Conservation (phyloP, 2,888 invertebrate species). For the Andrena marginata region DNA sequence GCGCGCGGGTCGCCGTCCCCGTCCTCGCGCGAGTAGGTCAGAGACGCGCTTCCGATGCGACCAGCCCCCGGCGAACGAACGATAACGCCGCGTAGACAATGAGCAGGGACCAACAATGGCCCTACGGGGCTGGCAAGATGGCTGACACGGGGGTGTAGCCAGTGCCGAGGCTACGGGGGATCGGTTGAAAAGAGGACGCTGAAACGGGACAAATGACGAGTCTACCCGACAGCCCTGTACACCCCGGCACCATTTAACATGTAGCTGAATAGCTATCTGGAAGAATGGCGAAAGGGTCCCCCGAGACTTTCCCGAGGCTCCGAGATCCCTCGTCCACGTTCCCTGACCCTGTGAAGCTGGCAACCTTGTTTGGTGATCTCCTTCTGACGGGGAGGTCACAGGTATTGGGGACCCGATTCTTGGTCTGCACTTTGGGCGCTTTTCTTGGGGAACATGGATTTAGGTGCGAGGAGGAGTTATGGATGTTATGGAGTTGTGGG, state of each 20-base stretch:
- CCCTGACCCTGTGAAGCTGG: background rate
- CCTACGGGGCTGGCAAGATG: slow-evolving; percentile 61
- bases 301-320: slow-evolving; percentile 60
- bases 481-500: too few species aligned
- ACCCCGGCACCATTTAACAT: slow-evolving; percentile 78
- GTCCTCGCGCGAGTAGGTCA: slow-evolving; percentile 53
- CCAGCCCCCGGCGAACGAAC: slow-evolving; percentile 52
- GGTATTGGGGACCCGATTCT: too few species aligned
- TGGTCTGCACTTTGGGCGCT: too few species aligned
- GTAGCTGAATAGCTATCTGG: slow-evolving; percentile 79
- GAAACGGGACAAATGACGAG: slow-evolving; percentile 77
- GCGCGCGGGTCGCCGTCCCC: slow-evolving; percentile 14
- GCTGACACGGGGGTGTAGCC: slow-evolving; percentile 22
- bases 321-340: slow-evolving; percentile 37
- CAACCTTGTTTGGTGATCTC: too few species aligned
- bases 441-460: too few species aligned
- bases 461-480: too few species aligned
- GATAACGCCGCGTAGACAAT: slow-evolving; percentile 70
- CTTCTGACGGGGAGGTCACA: too few species aligned
- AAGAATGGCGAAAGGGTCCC: slow-evolving; percentile 76
- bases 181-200: slow-evolving; percentile 67
- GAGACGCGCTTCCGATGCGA: slow-evolving; percentile 51
- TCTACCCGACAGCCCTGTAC: slow-evolving; percentile 65
- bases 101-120: slow-evolving; percentile 69
- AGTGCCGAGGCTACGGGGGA: slow-evolving; percentile 37